Evolutionary conservation across 2,888 invertebrate species (phyloP), one percentile per base, ranked within the genome.

Genomic region (Calameuta pallipes): DNA sequence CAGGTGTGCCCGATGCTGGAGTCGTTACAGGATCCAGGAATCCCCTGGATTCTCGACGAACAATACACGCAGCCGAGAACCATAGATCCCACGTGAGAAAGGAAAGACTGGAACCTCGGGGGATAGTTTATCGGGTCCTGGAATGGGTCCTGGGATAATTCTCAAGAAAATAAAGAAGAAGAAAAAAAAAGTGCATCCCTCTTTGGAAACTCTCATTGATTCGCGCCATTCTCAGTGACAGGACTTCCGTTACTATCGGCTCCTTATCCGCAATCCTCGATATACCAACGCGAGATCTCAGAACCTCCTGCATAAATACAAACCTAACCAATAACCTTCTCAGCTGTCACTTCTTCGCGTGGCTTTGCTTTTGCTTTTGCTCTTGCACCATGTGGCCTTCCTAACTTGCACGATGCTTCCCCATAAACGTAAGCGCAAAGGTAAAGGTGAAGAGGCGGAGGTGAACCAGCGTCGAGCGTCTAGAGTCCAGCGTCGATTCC

Each of bases 1-100:
- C 90, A 90, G 90, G 90, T 90, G 90, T 86, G 85, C 85, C 79
- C 34, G 83, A 85, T 83, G 85, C 83, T 84, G 86, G 78, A 87
- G 83, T 87, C 87, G 88, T 88, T 86, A 87, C 89, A 87, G 86
- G 88, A 87, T 89, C 87, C 87, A 87, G 86, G 86, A 88, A 87
- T 85, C 83, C 81, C 76, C 79, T 81, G 78, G 82, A 56, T 56
- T 79, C 79, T 71, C 70, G 74, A 77, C 56, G 56, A 56, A 56
- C 56, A 56, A 56, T 56, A 9, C 56, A 6, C 56, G 9, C 56
- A 9, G 23, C 23, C 56, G 56, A 56, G 56, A 56, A 56, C 56
- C 56, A 56, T 56, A 23, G 56, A 23, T 56, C 56, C 56, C 23
- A 56, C 23, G 56, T 56, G 56, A 56, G 56, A 56, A 56, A 9